phyloP scores from a whole-genome alignment of 2,888 invertebrate genomes.

The Petrolisthes cinctipes region DNA sequence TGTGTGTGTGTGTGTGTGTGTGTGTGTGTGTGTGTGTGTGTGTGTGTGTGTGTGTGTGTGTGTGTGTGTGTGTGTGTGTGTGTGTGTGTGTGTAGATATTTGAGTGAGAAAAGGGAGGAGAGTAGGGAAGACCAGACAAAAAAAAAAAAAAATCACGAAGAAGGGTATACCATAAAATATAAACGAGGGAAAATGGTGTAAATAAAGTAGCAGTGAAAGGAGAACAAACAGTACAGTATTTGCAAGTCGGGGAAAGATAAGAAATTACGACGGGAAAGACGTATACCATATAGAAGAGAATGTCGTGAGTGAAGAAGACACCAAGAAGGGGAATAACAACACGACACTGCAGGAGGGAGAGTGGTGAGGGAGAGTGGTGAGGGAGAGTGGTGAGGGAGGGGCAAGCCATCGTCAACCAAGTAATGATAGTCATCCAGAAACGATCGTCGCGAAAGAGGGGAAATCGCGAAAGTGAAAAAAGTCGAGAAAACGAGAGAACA shows the following conservation, averaged over 20 bases:
- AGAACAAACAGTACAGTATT: neutral
- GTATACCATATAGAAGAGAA: too few relatives aligned
- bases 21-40: slow-evolving; percentile 1
- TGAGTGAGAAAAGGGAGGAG: neutral
- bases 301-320: neutral
- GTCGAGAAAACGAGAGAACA: neutral
- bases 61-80: neutral
- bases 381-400: neutral
- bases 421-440: neutral
- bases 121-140: neutral
- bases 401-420: neutral
- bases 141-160: neutral
- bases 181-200: neutral
- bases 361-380: neutral
- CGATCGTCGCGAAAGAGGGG: neutral
- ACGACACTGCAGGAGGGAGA: neutral
- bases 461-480: slow-evolving; percentile 11
- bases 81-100: neutral
- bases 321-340: neutral
- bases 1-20: slow-evolving; percentile 1
- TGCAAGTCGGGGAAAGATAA: neutral
- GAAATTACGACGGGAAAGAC: neutral
- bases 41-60: slow-evolving; percentile 1
- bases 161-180: neutral
- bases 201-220: neutral